Evolutionary conservation across 2,888 invertebrate species (phyloP).

Genomic region (Hemaris fuciformis): DNA sequence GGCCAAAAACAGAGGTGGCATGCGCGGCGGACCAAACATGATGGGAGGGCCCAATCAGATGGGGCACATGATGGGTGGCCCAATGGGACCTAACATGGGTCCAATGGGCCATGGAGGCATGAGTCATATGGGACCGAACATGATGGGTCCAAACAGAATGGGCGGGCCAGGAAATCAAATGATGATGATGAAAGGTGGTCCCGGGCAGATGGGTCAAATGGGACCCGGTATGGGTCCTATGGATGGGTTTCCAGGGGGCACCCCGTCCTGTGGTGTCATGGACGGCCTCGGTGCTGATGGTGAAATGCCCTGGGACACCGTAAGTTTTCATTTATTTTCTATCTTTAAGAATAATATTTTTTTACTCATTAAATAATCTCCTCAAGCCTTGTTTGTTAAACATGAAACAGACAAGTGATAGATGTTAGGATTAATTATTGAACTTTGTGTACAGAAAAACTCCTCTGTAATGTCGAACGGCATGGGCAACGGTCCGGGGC

Average conservation of each 20-base stretch:
- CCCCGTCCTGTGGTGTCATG: constrained; percentile 82
- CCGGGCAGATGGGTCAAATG: constrained; percentile 74
- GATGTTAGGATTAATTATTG: no score
- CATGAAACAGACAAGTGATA: no score
- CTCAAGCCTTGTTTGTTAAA: constrained; percentile 1
- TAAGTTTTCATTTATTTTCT: constrained; percentile 46
- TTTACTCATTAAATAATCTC: no score
- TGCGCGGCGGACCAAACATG: constrained; percentile 79
- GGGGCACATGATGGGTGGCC: constrained; percentile 78
- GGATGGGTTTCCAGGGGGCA: constrained; percentile 81
- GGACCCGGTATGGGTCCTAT: constrained; percentile 72
- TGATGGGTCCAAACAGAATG: constrained; percentile 77
- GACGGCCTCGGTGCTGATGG: constrained; percentile 82
- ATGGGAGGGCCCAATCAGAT: constrained; percentile 77
- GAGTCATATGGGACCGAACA: constrained; percentile 76
- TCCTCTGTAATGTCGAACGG: constrained; percentile 78
- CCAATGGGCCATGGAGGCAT: constrained; percentile 72
- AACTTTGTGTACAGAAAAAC: constrained; percentile 67
- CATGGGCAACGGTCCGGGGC: constrained; percentile 68
- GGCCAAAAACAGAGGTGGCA: constrained; percentile 86
- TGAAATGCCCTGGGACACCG: constrained; percentile 82
- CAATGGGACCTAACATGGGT: constrained; percentile 74
- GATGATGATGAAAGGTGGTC: constrained; percentile 79
- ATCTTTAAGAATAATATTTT: no score
- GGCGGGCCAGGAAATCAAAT: constrained; percentile 70